phyloP scores from a whole-genome alignment of 2,113 vertebrate species.

The Periophthalmus modestus region DNA sequence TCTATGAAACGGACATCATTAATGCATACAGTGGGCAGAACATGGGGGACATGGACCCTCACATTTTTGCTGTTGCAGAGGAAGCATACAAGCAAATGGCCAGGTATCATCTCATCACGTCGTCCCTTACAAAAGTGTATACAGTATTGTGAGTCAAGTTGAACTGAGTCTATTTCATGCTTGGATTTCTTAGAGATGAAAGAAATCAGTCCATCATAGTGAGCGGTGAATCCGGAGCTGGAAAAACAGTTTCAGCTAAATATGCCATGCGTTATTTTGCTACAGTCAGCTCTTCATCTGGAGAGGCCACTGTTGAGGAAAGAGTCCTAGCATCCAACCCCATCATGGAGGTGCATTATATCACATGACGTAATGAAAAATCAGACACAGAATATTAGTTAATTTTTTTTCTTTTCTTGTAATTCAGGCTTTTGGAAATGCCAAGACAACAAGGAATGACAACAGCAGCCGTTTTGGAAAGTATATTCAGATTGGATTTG shows the following conservation, averaged over 20 bases:
- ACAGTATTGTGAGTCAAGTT: neutral
- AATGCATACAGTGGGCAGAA: constrained; percentile 95
- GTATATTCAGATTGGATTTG: constrained; percentile 97
- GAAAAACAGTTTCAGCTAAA: constrained; percentile 97
- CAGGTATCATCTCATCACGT: constrained; percentile 76
- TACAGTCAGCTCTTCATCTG: constrained; percentile 89
- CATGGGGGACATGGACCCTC: constrained; percentile 98
- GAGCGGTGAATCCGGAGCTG: constrained; percentile 96
- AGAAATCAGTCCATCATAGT: constrained; percentile 97
- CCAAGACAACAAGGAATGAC: constrained; percentile 98
- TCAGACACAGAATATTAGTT: neutral
- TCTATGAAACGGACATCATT: constrained; percentile 96
- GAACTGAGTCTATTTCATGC: neutral
- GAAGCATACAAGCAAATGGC: constrained; percentile 98
- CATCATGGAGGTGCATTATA: constrained; percentile 93
- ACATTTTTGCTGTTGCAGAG: constrained; percentile 97
- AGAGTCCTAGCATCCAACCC: constrained; percentile 94
- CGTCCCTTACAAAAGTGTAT: neutral
- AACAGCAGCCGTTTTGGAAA: constrained; percentile 99
- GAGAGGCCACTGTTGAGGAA: constrained; percentile 89
- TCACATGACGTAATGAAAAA: neutral
- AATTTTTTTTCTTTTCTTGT: neutral
- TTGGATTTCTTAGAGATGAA: constrained; percentile 81
- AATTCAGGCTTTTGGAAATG: constrained; percentile 93
- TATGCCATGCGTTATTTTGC: constrained; percentile 98